Conservation (phyloP, 2,113 vertebrate species). For the Bostrychus sinensis region DNA sequence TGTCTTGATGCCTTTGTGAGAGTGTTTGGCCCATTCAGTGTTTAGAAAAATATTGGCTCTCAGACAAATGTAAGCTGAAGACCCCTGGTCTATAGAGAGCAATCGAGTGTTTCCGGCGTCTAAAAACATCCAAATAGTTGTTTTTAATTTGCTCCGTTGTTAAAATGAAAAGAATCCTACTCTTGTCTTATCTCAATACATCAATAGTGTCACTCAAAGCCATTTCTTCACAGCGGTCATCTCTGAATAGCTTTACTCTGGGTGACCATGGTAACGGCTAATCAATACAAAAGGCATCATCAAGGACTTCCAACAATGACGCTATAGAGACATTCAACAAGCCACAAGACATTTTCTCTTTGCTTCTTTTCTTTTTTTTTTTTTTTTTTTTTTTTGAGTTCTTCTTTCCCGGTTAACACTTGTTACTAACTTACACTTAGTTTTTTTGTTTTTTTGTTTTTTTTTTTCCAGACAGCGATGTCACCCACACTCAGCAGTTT, state of each 20-base stretch:
- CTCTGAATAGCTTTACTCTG: slow-evolving; percentile 63
- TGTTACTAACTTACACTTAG: no score
- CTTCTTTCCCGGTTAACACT: slow-evolving; percentile 35
- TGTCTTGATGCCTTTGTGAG: no score
- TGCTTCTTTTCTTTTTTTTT: background rate
- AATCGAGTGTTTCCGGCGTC: no score
- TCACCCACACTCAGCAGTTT: slow-evolving; percentile 67
- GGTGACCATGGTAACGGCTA: slow-evolving; percentile 53
- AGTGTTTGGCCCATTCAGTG: no score
- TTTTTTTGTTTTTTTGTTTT: no score
- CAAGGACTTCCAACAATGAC: slow-evolving; percentile 58
- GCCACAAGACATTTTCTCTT: slow-evolving; percentile 15
- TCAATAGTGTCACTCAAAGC: slow-evolving; percentile 22
- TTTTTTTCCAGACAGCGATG: slow-evolving; percentile 15
- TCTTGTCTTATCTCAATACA: slow-evolving; percentile 37
- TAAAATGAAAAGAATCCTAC: no score
- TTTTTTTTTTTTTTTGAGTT: no score
- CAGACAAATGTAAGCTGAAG: no score
- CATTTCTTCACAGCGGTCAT: slow-evolving; percentile 50
- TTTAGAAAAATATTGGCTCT: no score
- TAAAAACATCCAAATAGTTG: no score
- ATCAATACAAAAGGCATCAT: slow-evolving; percentile 71
- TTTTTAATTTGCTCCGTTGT: no score
- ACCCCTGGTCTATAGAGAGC: no score
- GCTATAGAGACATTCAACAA: slow-evolving; percentile 9